Evolutionary conservation across 2,113 vertebrate genomes (phyloP), one percentile per base, ranked within the genome.

Genomic region (Pardalotus punctatus): DNA sequence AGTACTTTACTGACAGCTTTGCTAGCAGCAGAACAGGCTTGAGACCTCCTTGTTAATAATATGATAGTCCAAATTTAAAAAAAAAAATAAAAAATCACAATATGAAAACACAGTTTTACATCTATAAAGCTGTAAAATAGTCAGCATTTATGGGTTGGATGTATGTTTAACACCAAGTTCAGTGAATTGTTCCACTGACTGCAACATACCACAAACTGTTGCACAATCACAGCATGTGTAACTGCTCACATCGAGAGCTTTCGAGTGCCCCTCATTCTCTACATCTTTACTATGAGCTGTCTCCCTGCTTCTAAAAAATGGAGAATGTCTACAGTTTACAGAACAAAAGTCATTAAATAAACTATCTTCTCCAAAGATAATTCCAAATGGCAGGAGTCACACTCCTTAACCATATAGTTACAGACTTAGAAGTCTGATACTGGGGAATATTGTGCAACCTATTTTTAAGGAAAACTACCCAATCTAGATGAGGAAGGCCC

Each of bases 351-450:
- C 48, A 81, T 64, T 93, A 95, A 93, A 92, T 86, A 93, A 96
- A 93, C 93, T 8, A 2, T 58, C 60, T 81, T 56, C 51, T 71
- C 92, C 56, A 50, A 90, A 61, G 64, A 90, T 61, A 86, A 95
- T 92, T 95, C 92, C 92, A 71, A 92, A 71, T 76, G 42, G 82
- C 8, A 90, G 53, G 72, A 95, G 72, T 96, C 96, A 96, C 21
- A 9, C 36, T 92, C 61, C 80, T 86, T 64, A 92, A 86, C 80
- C 36, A 24, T 88, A 23, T 14, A 93, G 88, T 60, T 83, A 71
- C 86, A 88, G 82, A 88, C 43, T 58, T 54, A 11, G 42, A 69
- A 93, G 64, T 69, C 64, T 62, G 67, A 93, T 62, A 77, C 47
- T 45, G 12, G 18, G 35, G 45, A 86, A 83, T 57, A 94, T 94